Base-by-base conservation (phyloP, 1,140 invertebrate species). In the Drosophila sulfurigaster region DNA sequence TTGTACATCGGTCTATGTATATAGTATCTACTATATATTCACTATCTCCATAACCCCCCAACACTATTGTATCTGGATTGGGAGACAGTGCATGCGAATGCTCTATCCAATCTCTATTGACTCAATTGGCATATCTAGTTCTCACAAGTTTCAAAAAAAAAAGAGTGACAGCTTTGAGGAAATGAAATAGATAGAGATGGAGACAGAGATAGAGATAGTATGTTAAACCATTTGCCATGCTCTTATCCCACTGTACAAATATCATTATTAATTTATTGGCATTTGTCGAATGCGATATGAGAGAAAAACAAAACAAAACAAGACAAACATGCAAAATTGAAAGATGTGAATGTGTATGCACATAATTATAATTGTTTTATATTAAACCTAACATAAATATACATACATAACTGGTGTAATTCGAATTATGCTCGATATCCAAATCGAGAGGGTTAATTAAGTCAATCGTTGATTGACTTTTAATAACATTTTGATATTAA, bases 181-280 rank as follows among this genome's bases (percentile, higher is more conserved):
- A 20, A 13, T 28, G 45, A 58, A 11, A 68, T 46, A 43, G 13
- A 59, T 8, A 49, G n/a, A 62, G 32, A 79, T 38, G 38, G 28
- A 46, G 5, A 25, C 35, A 46, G 49, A 11, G 32, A 46, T 2
- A 16, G 7, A 13, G 41, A 59, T 15, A 56, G 28, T 30, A 46
- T 25, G 30, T 60, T 25, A 51, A 45, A 11, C 45, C 65, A 45
- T n/a, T 16, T 57, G 45, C 46, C 38, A 54, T 59, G 75, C 63
- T 45, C 30, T 64, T 58, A 54, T 70, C 45, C 62, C 65, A 70
- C 62, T 86, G 81, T 82, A 82, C 81, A 82, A 82, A 83, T 66
- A 85, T 63, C 52, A 64, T 51, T 66, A 58, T 67, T 66, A 58
- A 59, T 59, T 59, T 60, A 10, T 68, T 70, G 11, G 43, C 65